Evolutionary conservation across 2,113 vertebrate genomes (phyloP).

Genomic region (Montifringilla adamsi): DNA sequence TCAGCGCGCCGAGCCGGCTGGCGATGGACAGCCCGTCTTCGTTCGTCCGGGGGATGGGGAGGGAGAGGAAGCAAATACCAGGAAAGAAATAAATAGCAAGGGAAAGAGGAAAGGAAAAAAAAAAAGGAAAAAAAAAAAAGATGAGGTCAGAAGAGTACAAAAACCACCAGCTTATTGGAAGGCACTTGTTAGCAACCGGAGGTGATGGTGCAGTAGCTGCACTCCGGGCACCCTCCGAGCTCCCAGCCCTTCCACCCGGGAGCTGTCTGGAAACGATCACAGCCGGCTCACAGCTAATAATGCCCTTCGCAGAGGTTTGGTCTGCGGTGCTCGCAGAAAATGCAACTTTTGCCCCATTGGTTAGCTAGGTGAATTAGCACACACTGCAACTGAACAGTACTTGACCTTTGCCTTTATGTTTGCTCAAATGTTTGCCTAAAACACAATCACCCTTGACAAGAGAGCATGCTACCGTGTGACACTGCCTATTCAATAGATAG

Average conservation of each 20-base stretch:
- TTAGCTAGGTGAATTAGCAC: slow-evolving; percentile 93
- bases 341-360: slow-evolving; percentile 88
- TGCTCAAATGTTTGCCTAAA: slow-evolving; percentile 97
- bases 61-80: neutral
- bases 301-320: slow-evolving; percentile 46
- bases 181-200: neutral
- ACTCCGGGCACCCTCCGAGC: neutral
- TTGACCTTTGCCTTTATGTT: slow-evolving; percentile 99
- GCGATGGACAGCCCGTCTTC: neutral
- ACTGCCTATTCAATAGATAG: slow-evolving; percentile 91
- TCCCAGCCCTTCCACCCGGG: slow-evolving; percentile 12
- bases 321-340: slow-evolving; percentile 69
- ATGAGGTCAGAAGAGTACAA: neutral
- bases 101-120: neutral
- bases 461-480: slow-evolving; percentile 91
- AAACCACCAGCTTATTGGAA: neutral
- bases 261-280: slow-evolving; percentile 8
- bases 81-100: neutral
- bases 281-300: slow-evolving; percentile 36
- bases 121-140: no score
- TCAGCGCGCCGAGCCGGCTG: neutral
- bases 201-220: neutral
- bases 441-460: slow-evolving; percentile 96
- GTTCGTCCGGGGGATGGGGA: neutral
- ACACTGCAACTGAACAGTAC: slow-evolving; percentile 95